Evolutionary conservation across 1,140 invertebrate genomes (phyloP), one percentile per base, ranked within the genome.

Genomic region (Drosophila repletoides): DNA sequence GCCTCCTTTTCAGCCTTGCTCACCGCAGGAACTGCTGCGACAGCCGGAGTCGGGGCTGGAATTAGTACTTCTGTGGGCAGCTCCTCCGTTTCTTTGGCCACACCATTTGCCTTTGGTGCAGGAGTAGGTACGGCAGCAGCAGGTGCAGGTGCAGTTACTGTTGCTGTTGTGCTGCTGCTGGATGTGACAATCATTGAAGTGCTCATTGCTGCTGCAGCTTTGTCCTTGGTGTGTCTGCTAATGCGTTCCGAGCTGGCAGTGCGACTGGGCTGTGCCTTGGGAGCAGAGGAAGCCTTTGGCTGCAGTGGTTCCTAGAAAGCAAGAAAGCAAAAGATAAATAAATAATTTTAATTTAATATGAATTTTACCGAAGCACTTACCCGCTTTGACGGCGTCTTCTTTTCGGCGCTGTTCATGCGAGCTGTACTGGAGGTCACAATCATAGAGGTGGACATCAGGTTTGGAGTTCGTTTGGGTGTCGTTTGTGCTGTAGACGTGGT

Each of bases 351-450:
- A 9, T 17, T 9, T 4, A 0, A 3, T 28, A 19, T 41, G 1
- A 29, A 9, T n/a, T n/a, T n/a, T n/a, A n/a, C 33, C 0, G 0
- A 7, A 10, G 79, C 19, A 89, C 88, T 77, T 91, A 92, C 92
- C 90, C 92, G 90, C 88, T 91, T 91, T 67, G 89, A 90, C 89
- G 92, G 91, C 84, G 92, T 90, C 91, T 92, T 90, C 90, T 91
- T 81, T 89, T 92, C 73, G 87, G 75, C 69, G 86, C 92, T 89
- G 90, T 89, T 79, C 89, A 84, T 53, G 45, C 88, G 71, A 31
- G 88, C 60, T 48, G 88, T 83, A 51, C 80, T 84, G 43, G 87
- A 88, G 67, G 88, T 88, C 40, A 89, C 88, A 48, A 89, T 89
- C 64, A 89, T 49, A 56, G 88, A 89, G 71, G 88, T 89, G 64